A percentile compares a stretch with the other conserved stretches of the same genome.
Evolutionary conservation across 2,113 vertebrate genomes (phyloP).

Genomic region (Anarhynchus alexandrinus): DNA sequence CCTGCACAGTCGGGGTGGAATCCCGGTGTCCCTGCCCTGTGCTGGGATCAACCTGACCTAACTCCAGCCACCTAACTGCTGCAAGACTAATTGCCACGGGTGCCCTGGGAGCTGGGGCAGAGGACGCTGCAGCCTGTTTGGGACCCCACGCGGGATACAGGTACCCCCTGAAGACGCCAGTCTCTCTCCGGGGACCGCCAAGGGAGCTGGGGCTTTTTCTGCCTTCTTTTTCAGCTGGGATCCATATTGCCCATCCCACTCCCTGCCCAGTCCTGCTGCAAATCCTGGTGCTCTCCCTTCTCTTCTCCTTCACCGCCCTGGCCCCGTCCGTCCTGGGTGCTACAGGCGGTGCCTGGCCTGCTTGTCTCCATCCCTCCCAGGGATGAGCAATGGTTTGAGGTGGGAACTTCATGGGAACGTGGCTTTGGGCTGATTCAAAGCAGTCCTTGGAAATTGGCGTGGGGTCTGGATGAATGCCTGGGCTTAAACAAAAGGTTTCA

Average conservation of each 20-base stretch:
- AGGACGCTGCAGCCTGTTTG: background rate
- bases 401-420: background rate
- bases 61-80: background rate
- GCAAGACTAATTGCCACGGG: background rate
- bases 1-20: background rate
- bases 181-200: background rate
- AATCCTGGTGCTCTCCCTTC: background rate
- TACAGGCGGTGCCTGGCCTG: background rate
- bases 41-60: background rate
- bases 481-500: background rate
- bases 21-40: background rate
- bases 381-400: background rate
- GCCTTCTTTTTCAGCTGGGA: background rate
- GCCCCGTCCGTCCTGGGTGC: fast-evolving
- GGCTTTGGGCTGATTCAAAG: background rate
- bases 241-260: background rate
- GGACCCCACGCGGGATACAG: fast-evolving
- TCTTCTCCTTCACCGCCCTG: background rate
- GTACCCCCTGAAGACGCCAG: background rate
- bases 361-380: background rate
- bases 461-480: background rate
- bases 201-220: background rate
- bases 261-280: background rate
- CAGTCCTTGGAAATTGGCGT: background rate
- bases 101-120: background rate